phyloP scores from a whole-genome alignment of 2,888 invertebrate species.

The Agrotis clavis region DNA sequence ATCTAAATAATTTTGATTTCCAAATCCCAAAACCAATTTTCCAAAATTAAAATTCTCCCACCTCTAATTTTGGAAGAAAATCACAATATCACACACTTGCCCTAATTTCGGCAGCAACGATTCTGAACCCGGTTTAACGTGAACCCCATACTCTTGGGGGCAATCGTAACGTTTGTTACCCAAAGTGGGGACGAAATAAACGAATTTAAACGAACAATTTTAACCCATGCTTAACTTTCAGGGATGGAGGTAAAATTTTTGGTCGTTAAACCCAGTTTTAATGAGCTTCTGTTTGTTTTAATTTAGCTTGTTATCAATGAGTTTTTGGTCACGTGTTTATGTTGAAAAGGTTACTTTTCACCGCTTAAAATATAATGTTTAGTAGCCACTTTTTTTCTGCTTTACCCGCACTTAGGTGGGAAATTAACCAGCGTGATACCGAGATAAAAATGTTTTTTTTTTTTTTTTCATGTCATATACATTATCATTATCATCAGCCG shows the following conservation, averaged over 20 bases:
- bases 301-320: conserved; percentile 67
- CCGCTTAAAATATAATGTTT: background rate
- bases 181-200: conserved; percentile 82
- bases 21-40: conserved; percentile 30
- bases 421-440: too few species aligned
- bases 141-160: conserved; percentile 83
- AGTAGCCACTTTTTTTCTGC: too few species aligned
- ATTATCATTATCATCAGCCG: too few species aligned
- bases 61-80: conserved; percentile 53
- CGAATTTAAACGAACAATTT: conserved; percentile 88
- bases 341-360: background rate
- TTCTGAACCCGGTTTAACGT: conserved; percentile 79
- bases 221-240: conserved; percentile 84
- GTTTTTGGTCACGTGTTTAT: conserved; percentile 34
- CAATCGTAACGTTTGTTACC: conserved; percentile 84
- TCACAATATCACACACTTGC: conserved; percentile 70
- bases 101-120: conserved; percentile 79
- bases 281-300: conserved; percentile 79
- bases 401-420: too few species aligned
- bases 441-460: too few species aligned
- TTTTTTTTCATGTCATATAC: too few species aligned
- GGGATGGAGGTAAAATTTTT: conserved; percentile 76
- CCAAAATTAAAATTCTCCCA: conserved; percentile 53
- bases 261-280: conserved; percentile 72
- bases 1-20: too few species aligned